Evolutionary conservation across 2,888 invertebrate genomes (phyloP).

Genomic region (Cephus pygmeus): DNA sequence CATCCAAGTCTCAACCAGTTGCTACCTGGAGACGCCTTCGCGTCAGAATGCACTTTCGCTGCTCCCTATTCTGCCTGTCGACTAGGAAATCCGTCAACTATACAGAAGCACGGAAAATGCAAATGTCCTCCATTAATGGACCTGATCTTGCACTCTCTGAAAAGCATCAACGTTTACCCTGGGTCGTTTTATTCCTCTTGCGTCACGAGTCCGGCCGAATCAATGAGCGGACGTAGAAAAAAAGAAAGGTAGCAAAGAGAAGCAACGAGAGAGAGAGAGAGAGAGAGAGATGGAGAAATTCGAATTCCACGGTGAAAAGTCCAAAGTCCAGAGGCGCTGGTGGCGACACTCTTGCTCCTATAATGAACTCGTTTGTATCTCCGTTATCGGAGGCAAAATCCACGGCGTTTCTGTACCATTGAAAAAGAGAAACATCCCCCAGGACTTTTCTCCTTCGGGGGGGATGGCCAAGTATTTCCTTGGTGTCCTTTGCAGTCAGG

Average conservation of each 20-base stretch:
- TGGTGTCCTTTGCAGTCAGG: not conserved
- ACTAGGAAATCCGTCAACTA: too few relatives aligned
- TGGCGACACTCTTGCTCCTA: constrained; percentile 23
- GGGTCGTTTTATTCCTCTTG: not conserved
- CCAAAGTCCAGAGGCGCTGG: constrained; percentile 9
- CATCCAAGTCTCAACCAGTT: too few relatives aligned
- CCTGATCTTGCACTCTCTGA: too few relatives aligned
- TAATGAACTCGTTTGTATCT: constrained; percentile 54
- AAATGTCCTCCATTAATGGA: not conserved
- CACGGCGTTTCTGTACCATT: constrained; percentile 14
- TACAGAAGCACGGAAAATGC: not conserved
- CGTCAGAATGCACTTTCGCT: too few relatives aligned
- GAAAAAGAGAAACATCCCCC: not conserved
- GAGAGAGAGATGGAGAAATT: not conserved
- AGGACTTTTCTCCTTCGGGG: not conserved
- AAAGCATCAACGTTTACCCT: not conserved
- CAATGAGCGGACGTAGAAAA: not conserved
- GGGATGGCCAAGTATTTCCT: not conserved
- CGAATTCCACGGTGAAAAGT: constrained; percentile 7
- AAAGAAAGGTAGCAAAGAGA: too few relatives aligned
- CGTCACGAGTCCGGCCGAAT: not conserved
- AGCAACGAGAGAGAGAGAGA: not conserved
- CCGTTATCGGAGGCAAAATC: constrained; percentile 37
- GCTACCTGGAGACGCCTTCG: too few relatives aligned
- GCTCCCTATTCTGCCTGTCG: too few relatives aligned